These are phyloP conservation scores for Beris chalybata DNA, from an alignment of 2,888 invertebrate genomes.

Conservation along the genomic window DNA sequence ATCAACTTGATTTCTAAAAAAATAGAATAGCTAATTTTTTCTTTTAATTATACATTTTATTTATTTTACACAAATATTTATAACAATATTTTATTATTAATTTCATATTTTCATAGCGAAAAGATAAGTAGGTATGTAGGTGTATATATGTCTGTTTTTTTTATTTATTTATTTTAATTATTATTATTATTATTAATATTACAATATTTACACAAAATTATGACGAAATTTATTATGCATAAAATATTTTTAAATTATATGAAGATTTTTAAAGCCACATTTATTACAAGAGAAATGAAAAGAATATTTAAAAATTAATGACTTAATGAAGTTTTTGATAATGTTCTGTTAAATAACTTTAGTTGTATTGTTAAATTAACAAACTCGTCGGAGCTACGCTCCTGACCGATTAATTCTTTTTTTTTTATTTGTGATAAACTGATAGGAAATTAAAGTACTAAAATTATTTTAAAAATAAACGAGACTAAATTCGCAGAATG, in stretches of 20 bases:
- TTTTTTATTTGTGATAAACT: too few species aligned
- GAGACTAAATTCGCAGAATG: too few species aligned
- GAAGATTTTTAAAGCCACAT: slow-evolving; percentile 5
- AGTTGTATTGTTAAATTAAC: neutral
- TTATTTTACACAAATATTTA: slow-evolving; percentile 26
- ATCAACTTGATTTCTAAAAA: slow-evolving; percentile 5
- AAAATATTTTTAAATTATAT: neutral
- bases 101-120: neutral
- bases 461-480: too few species aligned
- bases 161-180: neutral
- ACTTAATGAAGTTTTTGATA: neutral
- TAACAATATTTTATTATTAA: slow-evolving; percentile 14
- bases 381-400: neutral
- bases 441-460: too few species aligned
- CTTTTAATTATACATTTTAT: slow-evolving; percentile 8
- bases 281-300: slow-evolving; percentile 4
- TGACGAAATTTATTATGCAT: neutral
- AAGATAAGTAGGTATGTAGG: neutral
- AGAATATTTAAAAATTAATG: slow-evolving; percentile 9
- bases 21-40: neutral
- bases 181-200: slow-evolving; percentile 7
- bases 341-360: neutral
- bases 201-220: slow-evolving; percentile 18
- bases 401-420: too few species aligned
- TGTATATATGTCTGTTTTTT: neutral